Conservation (phyloP, 35 echinoderm and acorn worm genomes). For the Chiridota heheva region DNA sequence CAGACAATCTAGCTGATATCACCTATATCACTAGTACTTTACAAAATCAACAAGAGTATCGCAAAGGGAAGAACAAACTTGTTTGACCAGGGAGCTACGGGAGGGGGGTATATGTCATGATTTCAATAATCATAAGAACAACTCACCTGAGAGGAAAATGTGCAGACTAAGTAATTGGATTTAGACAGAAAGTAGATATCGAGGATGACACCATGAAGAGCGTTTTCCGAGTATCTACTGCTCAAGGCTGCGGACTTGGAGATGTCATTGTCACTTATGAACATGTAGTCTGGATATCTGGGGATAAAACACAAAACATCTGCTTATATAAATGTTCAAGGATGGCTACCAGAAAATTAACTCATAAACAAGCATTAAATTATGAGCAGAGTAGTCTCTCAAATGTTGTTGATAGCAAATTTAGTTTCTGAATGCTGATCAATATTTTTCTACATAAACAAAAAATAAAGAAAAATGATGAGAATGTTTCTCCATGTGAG, state of each 20-base stretch:
- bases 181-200: conserved; percentile 92
- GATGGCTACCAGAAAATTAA: background rate
- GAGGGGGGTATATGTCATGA: too few species aligned
- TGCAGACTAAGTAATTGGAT: conserved; percentile 91
- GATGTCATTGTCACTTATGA: conserved; percentile 98
- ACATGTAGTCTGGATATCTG: conserved; percentile 89
- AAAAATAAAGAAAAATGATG: background rate
- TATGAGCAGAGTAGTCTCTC: background rate
- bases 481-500: background rate
- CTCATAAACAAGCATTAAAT: background rate
- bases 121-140: background rate
- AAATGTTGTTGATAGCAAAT: background rate
- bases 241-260: conserved; percentile 88
- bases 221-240: conserved; percentile 73
- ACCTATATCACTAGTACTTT: too few species aligned
- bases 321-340: background rate
- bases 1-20: too few species aligned
- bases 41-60: too few species aligned
- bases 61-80: too few species aligned
- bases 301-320: conserved; percentile 5
- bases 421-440: background rate
- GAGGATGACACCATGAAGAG: conserved; percentile 85
- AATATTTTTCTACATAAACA: background rate
- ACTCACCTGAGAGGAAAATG: conserved; percentile 94
- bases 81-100: too few species aligned